Base-by-base conservation (phyloP, 2,797 vertebrate species). In the Gallinago stenura region DNA sequence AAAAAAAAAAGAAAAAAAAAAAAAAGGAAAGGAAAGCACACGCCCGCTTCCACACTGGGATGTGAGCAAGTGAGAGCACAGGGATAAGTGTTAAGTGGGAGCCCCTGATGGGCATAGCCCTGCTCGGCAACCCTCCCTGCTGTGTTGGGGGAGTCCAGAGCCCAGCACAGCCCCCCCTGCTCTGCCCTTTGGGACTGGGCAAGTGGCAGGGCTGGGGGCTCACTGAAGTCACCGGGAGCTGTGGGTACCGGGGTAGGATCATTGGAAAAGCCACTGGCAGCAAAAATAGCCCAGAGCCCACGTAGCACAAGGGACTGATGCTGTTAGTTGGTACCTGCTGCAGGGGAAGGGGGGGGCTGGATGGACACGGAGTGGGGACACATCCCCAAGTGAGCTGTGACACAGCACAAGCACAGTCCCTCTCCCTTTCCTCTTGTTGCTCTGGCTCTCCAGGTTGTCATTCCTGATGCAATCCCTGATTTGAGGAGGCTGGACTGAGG, bases 201-300 rank as follows among this genome's bases (percentile, higher is more conserved):
- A 12, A n/a, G n/a, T 3, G 35, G 48, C 43, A 28, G 45, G 20
- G 31, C 13, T 0, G 5, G 64, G 45, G 39, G 26, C 33, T 79
- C 1, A 1, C 16, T 26, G 48, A 41, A 22, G 30, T 4, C 43
- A 15, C 14, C 9, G 17, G 8, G 50, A 46, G 64, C 33, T 22
- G 66, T 0, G 1, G 50, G 8, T 16, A 71, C 13, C 1, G 0
- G 28, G 35, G 6, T 12, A 37, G 54, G 28, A 11, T 3, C 1
- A 2, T 30, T 72, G 78, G 17, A 8, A 26, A 28, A 25, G 51
- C 7, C 35, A 7, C 19, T 6, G 25, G 7, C 37, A 25, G 48
- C 45, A 31, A 31, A 57, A 87, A 3, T 24, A 28, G 2, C 26
- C 0, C 8, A 58, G 80, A 68, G 6, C 18, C n/a, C 78, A 3